Evolutionary conservation across 2,797 vertebrate species (phyloP).

Genomic region (Morus bassanus): DNA sequence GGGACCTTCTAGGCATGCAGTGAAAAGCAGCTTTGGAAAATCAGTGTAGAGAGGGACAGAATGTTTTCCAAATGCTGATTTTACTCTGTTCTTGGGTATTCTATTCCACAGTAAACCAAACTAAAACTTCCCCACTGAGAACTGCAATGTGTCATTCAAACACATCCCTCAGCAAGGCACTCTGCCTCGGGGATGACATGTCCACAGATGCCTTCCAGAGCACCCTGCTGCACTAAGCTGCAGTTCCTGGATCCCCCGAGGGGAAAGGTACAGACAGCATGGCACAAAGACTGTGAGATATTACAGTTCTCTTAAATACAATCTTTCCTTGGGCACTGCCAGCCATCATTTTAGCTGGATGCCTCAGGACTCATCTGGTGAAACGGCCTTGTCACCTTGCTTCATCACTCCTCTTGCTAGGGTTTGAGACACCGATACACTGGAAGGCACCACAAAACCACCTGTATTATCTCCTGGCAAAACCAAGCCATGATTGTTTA

Average conservation of each 20-base stretch:
- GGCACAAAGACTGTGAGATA: background rate
- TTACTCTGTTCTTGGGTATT: conserved; percentile 20
- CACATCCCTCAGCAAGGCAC: background rate
- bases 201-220: background rate
- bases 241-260: background rate
- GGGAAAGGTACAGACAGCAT: background rate
- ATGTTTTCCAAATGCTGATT: conserved; percentile 38
- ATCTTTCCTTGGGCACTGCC: background rate
- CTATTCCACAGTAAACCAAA: conserved; percentile 7
- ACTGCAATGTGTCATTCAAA: background rate
- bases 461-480: background rate
- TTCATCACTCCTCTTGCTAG: background rate
- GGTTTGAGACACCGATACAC: background rate
- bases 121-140: background rate
- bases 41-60: background rate
- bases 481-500: background rate
- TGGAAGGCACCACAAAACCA: background rate
- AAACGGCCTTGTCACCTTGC: background rate
- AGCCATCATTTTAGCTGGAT: background rate
- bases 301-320: background rate
- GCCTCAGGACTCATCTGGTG: background rate
- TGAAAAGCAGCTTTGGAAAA: conserved; percentile 26
- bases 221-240: background rate
- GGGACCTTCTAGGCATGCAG: conserved; percentile 12
- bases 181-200: background rate